phyloP scores from a whole-genome alignment of 2,113 vertebrate species.

The Dasypus novemcinctus region DNA sequence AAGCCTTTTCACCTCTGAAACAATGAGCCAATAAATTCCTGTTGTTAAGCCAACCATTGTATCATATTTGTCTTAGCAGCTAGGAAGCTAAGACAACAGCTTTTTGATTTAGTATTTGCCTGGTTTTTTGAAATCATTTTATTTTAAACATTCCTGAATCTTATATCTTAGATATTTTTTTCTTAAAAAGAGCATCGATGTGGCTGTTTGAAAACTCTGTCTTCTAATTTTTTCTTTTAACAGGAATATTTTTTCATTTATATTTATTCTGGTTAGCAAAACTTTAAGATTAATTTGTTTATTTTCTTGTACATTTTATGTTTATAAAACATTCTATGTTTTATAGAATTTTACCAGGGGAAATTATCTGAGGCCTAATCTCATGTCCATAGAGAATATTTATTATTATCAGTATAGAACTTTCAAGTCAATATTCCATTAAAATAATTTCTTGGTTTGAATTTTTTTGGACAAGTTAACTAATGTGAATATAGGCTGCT shows the following conservation, averaged over 20 bases:
- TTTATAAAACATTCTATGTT: too few relatives aligned
- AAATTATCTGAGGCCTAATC: background rate
- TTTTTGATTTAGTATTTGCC: background rate
- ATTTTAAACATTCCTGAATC: background rate
- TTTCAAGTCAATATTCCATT: background rate
- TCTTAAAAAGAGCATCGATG: background rate
- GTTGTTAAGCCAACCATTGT: too few relatives aligned
- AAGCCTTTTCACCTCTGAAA: too few relatives aligned
- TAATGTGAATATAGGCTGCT: background rate
- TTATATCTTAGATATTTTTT: constrained; percentile 9
- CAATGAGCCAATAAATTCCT: too few relatives aligned
- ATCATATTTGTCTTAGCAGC: too few relatives aligned
- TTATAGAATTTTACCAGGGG: background rate
- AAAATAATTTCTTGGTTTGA: constrained; percentile 1
- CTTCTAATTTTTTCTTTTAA: background rate
- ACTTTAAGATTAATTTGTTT: background rate
- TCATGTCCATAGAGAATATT: background rate
- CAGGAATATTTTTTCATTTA: background rate
- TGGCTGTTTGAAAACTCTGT: background rate
- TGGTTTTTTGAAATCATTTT: background rate
- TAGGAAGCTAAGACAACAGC: background rate
- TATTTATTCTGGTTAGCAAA: background rate
- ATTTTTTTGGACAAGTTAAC: background rate
- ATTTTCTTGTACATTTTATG: constrained; percentile 19
- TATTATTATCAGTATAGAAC: background rate